Conservation (phyloP, 2,888 invertebrate species). For the Torymus tubicola region DNA sequence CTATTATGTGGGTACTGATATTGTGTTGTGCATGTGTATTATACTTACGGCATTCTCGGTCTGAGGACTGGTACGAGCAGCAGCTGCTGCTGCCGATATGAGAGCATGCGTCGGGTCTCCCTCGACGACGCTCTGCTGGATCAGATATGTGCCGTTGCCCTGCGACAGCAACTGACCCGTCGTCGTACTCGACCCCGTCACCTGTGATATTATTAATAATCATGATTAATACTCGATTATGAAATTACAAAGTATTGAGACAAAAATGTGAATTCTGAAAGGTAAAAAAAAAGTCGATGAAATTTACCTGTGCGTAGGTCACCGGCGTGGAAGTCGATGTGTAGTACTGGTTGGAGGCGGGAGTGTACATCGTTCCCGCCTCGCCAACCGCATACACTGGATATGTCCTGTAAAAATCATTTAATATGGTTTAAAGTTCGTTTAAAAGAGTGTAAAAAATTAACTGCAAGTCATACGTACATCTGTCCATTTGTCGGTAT, state of each 20-base stretch:
- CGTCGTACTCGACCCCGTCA: conserved; percentile 73
- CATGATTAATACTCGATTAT: too few species aligned
- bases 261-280: too few species aligned
- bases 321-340: conserved; percentile 82
- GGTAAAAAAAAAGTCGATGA: background rate
- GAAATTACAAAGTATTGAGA: too few species aligned
- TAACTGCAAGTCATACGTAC: conserved; percentile 71
- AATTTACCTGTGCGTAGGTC: conserved; percentile 81
- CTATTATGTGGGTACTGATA: too few species aligned
- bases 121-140: conserved; percentile 83
- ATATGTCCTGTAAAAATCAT: conserved; percentile 79
- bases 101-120: conserved; percentile 79
- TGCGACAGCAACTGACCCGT: conserved; percentile 75
- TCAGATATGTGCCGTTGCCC: conserved; percentile 80
- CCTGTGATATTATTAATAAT: conserved; percentile 61
- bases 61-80: conserved; percentile 83
- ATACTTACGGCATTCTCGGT: conserved; percentile 82
- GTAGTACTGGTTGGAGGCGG: conserved; percentile 84
- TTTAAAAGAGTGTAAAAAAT: conserved; percentile 21
- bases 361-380: conserved; percentile 80
- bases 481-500: conserved; percentile 82
- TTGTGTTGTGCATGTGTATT: background rate
- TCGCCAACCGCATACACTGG: conserved; percentile 88
- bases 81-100: conserved; percentile 78
- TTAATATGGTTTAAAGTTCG: conserved; percentile 20